Evolutionary conservation across 1,140 invertebrate species (phyloP).

Genomic region (Scaptomyza graminum): DNA sequence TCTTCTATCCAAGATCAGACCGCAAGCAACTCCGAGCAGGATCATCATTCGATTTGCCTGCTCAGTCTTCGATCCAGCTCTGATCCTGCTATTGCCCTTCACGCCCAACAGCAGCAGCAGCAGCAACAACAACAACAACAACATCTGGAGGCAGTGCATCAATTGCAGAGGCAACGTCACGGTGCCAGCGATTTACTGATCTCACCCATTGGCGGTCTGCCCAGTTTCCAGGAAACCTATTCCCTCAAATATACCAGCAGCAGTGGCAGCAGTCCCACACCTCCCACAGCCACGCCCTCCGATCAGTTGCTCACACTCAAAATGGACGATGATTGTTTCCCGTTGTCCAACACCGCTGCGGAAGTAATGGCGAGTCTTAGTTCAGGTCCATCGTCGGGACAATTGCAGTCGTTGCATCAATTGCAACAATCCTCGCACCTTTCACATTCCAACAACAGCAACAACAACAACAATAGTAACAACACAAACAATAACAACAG

Average conservation of each 20-base stretch:
- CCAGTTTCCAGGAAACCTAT: constrained; percentile 94
- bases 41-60: constrained; percentile 68
- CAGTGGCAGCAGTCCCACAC: constrained; percentile 62
- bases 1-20: constrained; percentile 83
- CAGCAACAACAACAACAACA: constrained; percentile 56
- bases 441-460: constrained; percentile 30
- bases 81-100: constrained; percentile 78
- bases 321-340: constrained; percentile 92
- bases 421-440: constrained; percentile 51
- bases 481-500: constrained; percentile 28
- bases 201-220: constrained; percentile 84
- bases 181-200: constrained; percentile 61
- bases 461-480: constrained; percentile 43
- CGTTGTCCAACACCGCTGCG: constrained; percentile 84
- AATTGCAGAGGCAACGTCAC: constrained; percentile 37
- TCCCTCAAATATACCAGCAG: constrained; percentile 86
- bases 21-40: constrained; percentile 71
- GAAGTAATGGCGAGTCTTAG: constrained; percentile 84
- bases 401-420: constrained; percentile 64
- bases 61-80: constrained; percentile 78
- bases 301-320: constrained; percentile 86
- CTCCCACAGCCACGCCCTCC: constrained; percentile 58
- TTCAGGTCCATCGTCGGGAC: constrained; percentile 33
- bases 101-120: constrained; percentile 64
- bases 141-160: constrained; percentile 47